Evolutionary conservation across 2,888 invertebrate genomes (phyloP).

Genomic region (Aphodius granarius): DNA sequence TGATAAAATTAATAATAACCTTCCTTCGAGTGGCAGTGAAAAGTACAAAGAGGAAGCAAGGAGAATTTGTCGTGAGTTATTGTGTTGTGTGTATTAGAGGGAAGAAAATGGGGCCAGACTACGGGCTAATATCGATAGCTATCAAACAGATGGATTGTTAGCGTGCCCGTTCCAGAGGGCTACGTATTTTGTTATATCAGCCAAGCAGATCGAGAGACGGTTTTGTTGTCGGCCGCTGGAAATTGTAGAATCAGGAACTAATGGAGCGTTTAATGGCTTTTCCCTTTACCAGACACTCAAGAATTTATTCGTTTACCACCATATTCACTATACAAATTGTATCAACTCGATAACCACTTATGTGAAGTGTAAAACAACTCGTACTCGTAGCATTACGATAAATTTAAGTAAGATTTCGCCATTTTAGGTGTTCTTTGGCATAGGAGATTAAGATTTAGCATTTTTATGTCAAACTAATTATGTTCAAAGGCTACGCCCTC

Average conservation of each 20-base stretch:
- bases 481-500: not conserved
- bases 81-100: slow-evolving; percentile 21
- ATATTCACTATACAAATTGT: not conserved
- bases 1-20: not conserved
- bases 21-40: not conserved
- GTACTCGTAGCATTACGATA: no score
- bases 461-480: no score
- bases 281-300: not conserved
- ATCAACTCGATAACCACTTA: no score
- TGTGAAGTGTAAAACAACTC: no score
- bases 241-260: not conserved
- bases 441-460: no score
- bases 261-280: not conserved
- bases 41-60: not conserved
- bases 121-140: slow-evolving; percentile 21
- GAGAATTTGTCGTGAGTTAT: slow-evolving; percentile 1
- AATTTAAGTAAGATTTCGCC: no score
- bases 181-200: not conserved
- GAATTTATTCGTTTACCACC: not conserved
- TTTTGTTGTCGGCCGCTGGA: not conserved
- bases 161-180: slow-evolving; percentile 5
- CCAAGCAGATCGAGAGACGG: not conserved
- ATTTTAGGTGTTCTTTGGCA: no score
- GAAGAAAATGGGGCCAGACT: slow-evolving; percentile 12
- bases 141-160: slow-evolving; percentile 25